phyloP scores from a whole-genome alignment of 2,797 vertebrate genomes.

The Pantherophis alleghaniensis region DNA sequence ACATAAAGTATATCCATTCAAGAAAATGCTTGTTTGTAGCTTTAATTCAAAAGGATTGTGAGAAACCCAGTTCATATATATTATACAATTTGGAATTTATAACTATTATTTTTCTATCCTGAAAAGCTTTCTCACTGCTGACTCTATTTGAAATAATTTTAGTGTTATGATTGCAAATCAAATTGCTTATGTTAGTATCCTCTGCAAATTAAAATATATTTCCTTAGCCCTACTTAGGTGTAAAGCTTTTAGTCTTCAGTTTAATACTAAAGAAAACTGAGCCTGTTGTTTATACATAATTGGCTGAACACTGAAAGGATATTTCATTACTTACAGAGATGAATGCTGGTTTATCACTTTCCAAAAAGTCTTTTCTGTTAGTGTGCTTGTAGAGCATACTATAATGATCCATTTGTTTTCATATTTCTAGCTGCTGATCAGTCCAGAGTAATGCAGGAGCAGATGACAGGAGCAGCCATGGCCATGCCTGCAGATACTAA shows the following conservation, averaged over 20 bases:
- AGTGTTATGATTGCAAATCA: not conserved
- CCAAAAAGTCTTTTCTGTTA: not conserved
- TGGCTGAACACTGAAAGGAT: not conserved
- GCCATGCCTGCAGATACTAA: constrained; percentile 99
- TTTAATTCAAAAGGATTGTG: not conserved
- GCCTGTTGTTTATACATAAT: not conserved
- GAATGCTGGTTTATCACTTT: not conserved
- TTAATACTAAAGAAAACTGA: not conserved
- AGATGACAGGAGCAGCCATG: constrained; percentile 99
- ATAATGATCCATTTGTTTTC: not conserved
- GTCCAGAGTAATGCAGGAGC: constrained; percentile 98
- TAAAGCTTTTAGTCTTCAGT: not conserved
- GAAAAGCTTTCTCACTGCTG: not conserved
- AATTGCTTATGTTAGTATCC: not conserved
- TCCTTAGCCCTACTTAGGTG: not conserved
- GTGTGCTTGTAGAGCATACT: not conserved
- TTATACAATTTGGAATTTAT: not conserved
- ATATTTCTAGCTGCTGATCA: constrained; percentile 85
- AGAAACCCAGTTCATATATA: not conserved
- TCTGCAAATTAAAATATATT: not conserved
- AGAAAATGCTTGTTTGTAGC: not conserved
- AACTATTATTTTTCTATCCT: not conserved
- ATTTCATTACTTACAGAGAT: too few species aligned
- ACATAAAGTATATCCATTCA: not conserved
- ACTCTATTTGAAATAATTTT: not conserved